Base-by-base conservation (phyloP, 2,888 invertebrate genomes). In the Caprella mutica region DNA sequence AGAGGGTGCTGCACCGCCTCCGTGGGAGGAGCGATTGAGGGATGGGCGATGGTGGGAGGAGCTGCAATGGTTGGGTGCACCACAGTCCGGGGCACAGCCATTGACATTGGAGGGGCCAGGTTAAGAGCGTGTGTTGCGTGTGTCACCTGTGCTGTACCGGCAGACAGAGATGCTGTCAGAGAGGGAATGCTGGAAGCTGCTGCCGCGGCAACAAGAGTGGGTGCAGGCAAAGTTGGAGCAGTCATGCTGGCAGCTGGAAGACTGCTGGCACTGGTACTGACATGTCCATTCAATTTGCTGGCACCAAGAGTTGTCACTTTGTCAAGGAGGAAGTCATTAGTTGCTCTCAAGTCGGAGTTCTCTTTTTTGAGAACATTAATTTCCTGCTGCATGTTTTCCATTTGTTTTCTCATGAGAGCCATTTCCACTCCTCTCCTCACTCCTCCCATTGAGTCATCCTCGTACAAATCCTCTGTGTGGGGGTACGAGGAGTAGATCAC, bases 241-340 rank as follows among this genome's bases (percentile, higher is more conserved):
- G 48, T n/a, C 1, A 30, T 30, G 5, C 29, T 21, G n/a, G 29
- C 30, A 21, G 19, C 48, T 19, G 48, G 30, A 17, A 39, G 17
- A 3, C 35, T 12, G 6, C 27, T 27, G 14, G 40, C 39, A 21
- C 35, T 52, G 38, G 38, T 40, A 23, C 27, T 24, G n/a, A 52
- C 38, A 27, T 27, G 38, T 2, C 40, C 40, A 24, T 38, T 52
- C 12, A 52, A 23, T 19, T 38, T 40, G 27, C 52, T 27, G 30
- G 48, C 38, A 3, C 52, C 40, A 23, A 52, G 26, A 39, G 29
- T 27, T 46, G 56, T 50, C 24, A 64, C 64, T 56, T 86, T 85
- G 68, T 84, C 84, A 64, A 86, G 72, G 12, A 86, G 75, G 70
- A 85, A 85, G 70, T 86, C 85, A 71, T 86, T 86, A 8, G 85